Conservation (phyloP, 2,113 vertebrate genomes). For the Tylochromis polylepis region DNA sequence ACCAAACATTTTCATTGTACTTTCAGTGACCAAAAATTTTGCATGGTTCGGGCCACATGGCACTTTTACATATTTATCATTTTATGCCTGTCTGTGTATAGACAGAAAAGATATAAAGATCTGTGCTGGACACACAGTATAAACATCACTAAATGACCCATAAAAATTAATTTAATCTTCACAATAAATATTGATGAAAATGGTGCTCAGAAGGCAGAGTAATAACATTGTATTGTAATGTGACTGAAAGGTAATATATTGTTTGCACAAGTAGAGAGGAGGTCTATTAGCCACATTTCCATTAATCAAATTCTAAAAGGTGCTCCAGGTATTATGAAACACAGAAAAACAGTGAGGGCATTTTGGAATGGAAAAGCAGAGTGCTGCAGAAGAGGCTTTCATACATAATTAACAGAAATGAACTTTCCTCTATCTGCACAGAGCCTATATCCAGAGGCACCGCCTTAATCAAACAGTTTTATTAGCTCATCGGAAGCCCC, state of each 20-base stretch:
- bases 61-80: neutral
- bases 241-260: conserved; percentile 46
- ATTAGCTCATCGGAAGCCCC: conserved; percentile 42
- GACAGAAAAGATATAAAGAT: neutral
- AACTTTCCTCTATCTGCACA: conserved; percentile 58
- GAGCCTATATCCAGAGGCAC: conserved; percentile 51
- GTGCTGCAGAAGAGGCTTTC: conserved; percentile 40
- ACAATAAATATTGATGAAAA: conserved; percentile 21
- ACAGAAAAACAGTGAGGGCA: conserved; percentile 21
- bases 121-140: neutral
- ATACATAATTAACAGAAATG: conserved; percentile 68
- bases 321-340: conserved; percentile 54
- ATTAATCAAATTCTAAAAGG: conserved; percentile 63
- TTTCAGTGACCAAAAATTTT: neutral
- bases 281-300: conserved; percentile 48
- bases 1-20: neutral
- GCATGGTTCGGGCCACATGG: neutral
- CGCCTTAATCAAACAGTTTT: conserved; percentile 64
- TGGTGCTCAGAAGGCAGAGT: neutral
- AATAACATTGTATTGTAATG: conserved; percentile 34
- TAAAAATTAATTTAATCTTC: neutral
- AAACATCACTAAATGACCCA: conserved; percentile 28
- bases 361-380: conserved; percentile 35
- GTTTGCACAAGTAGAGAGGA: conserved; percentile 39
- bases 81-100: neutral